A percentile compares a stretch with the other conserved stretches of the same genome.
Conservation (phyloP, 2,797 vertebrate genomes). For the Myiotriccus ornatus region DNA sequence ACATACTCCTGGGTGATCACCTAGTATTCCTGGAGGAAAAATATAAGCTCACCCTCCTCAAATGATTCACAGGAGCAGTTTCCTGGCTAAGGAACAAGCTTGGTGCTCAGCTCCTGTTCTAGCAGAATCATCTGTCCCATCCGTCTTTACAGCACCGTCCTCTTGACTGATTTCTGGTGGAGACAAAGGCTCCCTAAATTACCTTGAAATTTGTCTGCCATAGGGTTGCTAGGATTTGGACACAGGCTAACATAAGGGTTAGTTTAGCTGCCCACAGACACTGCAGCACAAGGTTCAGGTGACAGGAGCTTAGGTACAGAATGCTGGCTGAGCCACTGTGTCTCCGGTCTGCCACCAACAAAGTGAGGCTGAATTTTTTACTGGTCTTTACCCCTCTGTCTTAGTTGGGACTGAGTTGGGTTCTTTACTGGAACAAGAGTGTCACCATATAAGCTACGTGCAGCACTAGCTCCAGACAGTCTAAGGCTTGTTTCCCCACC, state of each 20-base stretch:
- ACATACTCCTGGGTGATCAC: background rate
- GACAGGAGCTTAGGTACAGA: background rate
- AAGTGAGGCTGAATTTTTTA: background rate
- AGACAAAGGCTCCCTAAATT: background rate
- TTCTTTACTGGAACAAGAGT: background rate
- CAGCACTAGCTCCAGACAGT: background rate
- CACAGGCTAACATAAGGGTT: background rate
- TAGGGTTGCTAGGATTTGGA: background rate
- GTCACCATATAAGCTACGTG: background rate
- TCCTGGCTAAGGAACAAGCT: background rate
- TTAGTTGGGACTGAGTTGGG: background rate
- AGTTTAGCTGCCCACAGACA: background rate
- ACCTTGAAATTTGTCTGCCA: background rate
- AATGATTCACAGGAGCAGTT: background rate
- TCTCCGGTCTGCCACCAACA: background rate
- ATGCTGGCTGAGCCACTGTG: fast-evolving
- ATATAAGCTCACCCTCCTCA: background rate
- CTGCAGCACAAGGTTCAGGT: background rate
- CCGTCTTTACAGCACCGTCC: background rate
- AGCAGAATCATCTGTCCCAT: background rate
- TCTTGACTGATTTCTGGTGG: background rate
- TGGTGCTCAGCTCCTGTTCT: background rate
- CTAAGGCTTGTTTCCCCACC: background rate
- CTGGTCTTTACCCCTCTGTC: background rate
- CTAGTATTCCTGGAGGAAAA: background rate